Evolutionary conservation across 2,113 vertebrate genomes (phyloP), one percentile per base, ranked within the genome.

Genomic region (Rhea pennata): DNA sequence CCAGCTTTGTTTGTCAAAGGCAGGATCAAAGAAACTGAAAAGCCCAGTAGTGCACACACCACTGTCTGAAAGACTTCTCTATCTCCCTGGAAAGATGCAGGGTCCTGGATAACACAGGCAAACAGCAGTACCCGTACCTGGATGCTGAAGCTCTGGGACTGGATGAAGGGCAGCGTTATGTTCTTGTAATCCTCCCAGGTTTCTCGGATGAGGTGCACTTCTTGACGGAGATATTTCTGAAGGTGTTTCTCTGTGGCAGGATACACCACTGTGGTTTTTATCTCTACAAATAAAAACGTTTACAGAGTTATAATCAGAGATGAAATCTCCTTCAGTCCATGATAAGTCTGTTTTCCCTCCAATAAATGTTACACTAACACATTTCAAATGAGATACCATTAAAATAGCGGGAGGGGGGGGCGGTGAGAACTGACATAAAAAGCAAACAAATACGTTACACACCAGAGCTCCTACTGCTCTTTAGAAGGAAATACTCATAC

Each of bases 191-290:
- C 98, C 1, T 98, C 97, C n/a, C 97, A 98, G 0, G 97, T 98
- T 83, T 99, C 99, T 1, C 98, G 97, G 54, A 99, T 85, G 65
- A 99, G 98, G 91, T 95, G 98, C 27, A 98, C 97, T 75, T 99
- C 99, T 93, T 99, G 99, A 4, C 90, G 96, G 87, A 98, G 96
- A 82, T 99, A 99, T 61, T 99, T 99, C 94, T 99, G 99, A 5
- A 99, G 91, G 86, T 99, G 99, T 50, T 99, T 99, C 96, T 99
- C 98, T 0, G 99, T 99, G 71, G 99, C 99, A 0, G 99, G 99
- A 95, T 98, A 99, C 70, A 99, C 98, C 73, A 99, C 98, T 0
- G 99, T 99, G 0, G 99, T 98, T 97, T 99, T 99, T 42, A 99
- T 98, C 94, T 99, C 99, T 99, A 97, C 46, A 95, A 98, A 12